Conservation (phyloP, 2,797 vertebrate species). For the Leptodactylus fallax region DNA sequence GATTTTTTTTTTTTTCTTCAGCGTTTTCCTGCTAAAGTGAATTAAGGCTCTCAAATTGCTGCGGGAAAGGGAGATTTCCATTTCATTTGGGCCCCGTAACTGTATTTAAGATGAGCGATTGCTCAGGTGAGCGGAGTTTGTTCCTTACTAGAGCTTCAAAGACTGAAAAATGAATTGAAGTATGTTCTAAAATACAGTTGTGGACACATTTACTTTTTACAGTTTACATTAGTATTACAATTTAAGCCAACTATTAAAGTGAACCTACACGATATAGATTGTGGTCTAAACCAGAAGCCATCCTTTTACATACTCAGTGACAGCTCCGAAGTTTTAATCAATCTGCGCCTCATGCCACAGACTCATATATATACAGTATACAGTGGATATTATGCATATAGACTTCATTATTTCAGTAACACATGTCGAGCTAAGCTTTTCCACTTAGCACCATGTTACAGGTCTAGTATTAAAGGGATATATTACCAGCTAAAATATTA, state of each 20-base stretch:
- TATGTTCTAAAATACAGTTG: not conserved
- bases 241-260: not conserved
- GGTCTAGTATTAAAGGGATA: no score
- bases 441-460: not conserved
- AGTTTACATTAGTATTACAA: conserved; percentile 1
- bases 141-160: conserved; percentile 15
- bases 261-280: no score
- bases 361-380: not conserved
- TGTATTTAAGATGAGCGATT: conserved; percentile 25
- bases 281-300: no score
- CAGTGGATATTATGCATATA: not conserved
- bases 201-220: not conserved
- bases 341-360: not conserved
- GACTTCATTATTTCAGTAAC: not conserved
- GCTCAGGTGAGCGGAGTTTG: not conserved
- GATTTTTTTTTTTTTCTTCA: conserved; percentile 17
- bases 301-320: not conserved
- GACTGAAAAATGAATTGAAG: conserved; percentile 25
- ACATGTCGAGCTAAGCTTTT: not conserved
- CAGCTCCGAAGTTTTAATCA: not conserved
- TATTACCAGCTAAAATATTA: no score
- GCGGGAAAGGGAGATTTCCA: conserved; percentile 24
- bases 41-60: conserved; percentile 20
- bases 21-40: conserved; percentile 21
- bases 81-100: conserved; percentile 30